Conservation (phyloP, 2,888 invertebrate genomes). For the Euclidia mi region DNA sequence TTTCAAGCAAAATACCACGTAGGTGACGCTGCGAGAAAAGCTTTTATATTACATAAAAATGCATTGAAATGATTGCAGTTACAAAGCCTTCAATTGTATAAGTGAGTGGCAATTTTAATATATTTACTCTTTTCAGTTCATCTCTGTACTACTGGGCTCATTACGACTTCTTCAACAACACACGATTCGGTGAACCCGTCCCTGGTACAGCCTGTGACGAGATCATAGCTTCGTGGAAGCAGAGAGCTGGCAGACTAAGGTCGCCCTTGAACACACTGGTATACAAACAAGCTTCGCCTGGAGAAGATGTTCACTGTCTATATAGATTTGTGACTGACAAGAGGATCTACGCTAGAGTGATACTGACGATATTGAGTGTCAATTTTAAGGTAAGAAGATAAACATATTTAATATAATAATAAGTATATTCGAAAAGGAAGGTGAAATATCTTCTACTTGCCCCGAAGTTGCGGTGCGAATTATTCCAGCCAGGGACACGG, state of each 20-base stretch:
- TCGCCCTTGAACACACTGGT: slow-evolving; percentile 97
- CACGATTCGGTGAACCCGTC: slow-evolving; percentile 95
- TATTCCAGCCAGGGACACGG: no score
- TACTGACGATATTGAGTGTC: slow-evolving; percentile 94
- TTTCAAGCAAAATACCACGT: no score
- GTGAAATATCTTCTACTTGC: no score
- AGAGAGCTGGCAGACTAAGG: slow-evolving; percentile 93
- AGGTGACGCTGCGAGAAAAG: no score
- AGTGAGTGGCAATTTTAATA: no score
- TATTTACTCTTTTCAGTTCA: slow-evolving; percentile 87
- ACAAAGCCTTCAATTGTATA: no score
- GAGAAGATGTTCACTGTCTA: slow-evolving; percentile 94
- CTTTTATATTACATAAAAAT: no score
- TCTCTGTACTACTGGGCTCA: slow-evolving; percentile 98
- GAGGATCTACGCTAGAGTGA: slow-evolving; percentile 94
- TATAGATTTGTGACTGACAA: slow-evolving; percentile 96
- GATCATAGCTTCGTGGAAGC: slow-evolving; percentile 96
- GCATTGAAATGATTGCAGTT: no score
- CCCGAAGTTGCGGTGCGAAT: no score
- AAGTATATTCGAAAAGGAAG: no score
- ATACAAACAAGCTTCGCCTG: slow-evolving; percentile 94
- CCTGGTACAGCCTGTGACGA: slow-evolving; percentile 96
- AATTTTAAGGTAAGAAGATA: slow-evolving; percentile 92
- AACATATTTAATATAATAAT: background rate
- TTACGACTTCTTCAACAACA: slow-evolving; percentile 98